A percentile compares a stretch with the other conserved stretches of the same genome.
phyloP scores from a whole-genome alignment of 1,140 invertebrate genomes.

The Microplitis demolitor region DNA sequence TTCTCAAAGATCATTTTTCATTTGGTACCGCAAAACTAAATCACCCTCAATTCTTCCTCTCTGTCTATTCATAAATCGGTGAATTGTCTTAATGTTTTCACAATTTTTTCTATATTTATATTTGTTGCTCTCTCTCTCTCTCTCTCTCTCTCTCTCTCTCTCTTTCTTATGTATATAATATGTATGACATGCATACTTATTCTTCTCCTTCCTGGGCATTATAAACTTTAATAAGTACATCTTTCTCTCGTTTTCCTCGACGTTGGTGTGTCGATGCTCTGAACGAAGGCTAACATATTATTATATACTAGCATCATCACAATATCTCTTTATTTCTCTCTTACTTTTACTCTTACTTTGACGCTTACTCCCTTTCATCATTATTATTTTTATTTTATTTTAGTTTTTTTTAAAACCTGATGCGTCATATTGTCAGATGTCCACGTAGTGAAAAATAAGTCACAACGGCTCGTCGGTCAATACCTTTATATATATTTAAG shows the following conservation, averaged over 20 bases:
- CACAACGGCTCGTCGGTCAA: not conserved
- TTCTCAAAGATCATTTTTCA: slow-evolving; percentile 29
- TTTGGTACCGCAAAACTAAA: slow-evolving; percentile 17
- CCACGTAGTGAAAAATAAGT: not conserved
- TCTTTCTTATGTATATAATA: not conserved
- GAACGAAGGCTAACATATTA: slow-evolving; percentile 7
- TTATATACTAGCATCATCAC: not conserved
- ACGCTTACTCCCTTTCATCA: too few relatives aligned
- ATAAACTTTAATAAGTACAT: not conserved
- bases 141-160: not conserved
- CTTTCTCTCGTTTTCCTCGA: not conserved
- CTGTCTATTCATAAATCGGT: slow-evolving; percentile 2
- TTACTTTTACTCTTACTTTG: too few relatives aligned
- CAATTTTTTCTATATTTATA: not conserved
- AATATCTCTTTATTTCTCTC: too few relatives aligned
- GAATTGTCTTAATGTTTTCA: slow-evolving; percentile 19
- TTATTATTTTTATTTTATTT: too few relatives aligned
- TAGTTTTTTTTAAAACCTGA: not conserved
- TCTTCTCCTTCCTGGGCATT: not conserved
- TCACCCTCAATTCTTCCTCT: slow-evolving; percentile 7
- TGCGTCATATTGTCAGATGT: not conserved
- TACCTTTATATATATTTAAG: not conserved
- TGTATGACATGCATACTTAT: not conserved
- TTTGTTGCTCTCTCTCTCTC: not conserved
- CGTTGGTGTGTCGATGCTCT: slow-evolving; percentile 4